phyloP scores from a whole-genome alignment of 2,113 vertebrate species.

The Arothron firmamentum region DNA sequence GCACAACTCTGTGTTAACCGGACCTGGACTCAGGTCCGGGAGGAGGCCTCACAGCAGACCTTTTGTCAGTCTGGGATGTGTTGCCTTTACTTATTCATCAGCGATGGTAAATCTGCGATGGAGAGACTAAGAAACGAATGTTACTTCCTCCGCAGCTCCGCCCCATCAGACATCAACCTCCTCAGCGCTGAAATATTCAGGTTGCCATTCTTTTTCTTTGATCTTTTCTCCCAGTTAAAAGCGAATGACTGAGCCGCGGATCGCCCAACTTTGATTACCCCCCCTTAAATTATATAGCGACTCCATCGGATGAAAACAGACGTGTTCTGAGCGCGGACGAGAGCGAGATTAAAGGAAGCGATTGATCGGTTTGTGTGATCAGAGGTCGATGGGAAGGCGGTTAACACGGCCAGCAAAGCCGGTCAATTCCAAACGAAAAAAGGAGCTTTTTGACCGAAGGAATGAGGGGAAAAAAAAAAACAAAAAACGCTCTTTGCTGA shows the following conservation, averaged over 20 bases:
- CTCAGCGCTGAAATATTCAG: background rate
- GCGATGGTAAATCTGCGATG: background rate
- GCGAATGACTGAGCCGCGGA: conserved; percentile 14
- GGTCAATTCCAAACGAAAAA: background rate
- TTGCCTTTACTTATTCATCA: no score
- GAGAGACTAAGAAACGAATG: background rate
- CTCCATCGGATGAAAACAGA: conserved; percentile 1
- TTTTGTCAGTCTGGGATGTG: no score
- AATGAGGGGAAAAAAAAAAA: no score
- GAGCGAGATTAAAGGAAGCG: conserved; percentile 26
- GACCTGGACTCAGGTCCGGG: no score
- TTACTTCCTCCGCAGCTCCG: no score
- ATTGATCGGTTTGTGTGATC: conserved; percentile 26
- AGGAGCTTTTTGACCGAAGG: background rate
- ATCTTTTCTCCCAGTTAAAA: conserved; percentile 6
- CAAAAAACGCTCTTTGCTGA: no score
- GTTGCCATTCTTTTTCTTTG: background rate
- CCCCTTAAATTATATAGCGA: conserved; percentile 25
- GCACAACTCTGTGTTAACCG: no score
- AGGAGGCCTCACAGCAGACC: no score
- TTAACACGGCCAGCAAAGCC: background rate
- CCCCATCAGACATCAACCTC: no score
- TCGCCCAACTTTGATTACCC: conserved; percentile 14
- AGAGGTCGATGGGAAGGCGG: conserved; percentile 6
- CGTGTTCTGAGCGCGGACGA: background rate